These are phyloP conservation scores for Nanorana parkeri DNA, from an alignment of 2,113 vertebrate species.

Conservation along the genomic window DNA sequence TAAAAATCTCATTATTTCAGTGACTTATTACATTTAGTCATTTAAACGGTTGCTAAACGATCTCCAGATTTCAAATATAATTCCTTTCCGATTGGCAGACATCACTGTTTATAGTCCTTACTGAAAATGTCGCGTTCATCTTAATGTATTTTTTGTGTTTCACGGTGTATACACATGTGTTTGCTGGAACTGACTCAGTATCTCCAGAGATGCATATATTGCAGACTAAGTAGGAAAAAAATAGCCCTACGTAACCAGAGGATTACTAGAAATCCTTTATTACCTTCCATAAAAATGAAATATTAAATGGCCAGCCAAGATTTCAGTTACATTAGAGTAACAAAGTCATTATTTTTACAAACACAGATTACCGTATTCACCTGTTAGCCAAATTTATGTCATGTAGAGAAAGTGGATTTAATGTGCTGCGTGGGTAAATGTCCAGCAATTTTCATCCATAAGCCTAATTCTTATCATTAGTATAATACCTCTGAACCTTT, in stretches of 20 bases:
- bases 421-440: background rate
- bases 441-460: too few species aligned
- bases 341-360: slow-evolving; percentile 25
- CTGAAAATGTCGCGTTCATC: background rate
- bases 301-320: slow-evolving; percentile 1
- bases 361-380: background rate
- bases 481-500: too few species aligned
- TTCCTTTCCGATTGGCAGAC: background rate
- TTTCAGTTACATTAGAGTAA: slow-evolving; percentile 16
- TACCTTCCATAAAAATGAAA: slow-evolving; percentile 28
- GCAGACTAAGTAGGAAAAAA: slow-evolving; percentile 15
- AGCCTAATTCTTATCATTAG: too few species aligned
- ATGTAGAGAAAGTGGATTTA: background rate
- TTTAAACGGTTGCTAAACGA: background rate
- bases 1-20: too few species aligned
- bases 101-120: background rate
- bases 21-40: background rate
- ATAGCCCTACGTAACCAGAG: background rate
- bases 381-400: background rate
- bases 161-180: background rate
- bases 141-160: background rate
- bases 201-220: slow-evolving; percentile 23
- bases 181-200: background rate
- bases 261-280: slow-evolving; percentile 18
- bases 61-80: background rate